A percentile compares a stretch with the other conserved stretches of the same genome.
Evolutionary conservation across 2,888 invertebrate genomes (phyloP).

Genomic region (Asteroscopus sphinx): DNA sequence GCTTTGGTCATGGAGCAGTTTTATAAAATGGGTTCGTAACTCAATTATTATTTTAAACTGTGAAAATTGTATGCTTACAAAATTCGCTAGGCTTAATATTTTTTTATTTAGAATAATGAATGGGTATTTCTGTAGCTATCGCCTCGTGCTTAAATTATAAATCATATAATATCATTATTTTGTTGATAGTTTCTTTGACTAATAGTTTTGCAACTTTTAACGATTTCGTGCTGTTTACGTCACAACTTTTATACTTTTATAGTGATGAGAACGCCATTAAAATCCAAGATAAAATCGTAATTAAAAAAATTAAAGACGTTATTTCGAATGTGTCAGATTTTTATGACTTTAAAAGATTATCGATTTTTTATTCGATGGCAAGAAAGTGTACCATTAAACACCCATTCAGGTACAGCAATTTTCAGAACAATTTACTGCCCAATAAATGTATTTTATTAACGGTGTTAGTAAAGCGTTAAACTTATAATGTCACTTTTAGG

Average conservation of each 20-base stretch:
- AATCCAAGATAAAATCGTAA: not conserved
- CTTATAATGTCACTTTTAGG: constrained; percentile 62
- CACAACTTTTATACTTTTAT: too few species aligned
- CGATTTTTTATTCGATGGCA: constrained; percentile 22
- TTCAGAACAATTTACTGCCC: constrained; percentile 67
- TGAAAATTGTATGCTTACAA: not conserved
- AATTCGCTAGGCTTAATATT: not conserved
- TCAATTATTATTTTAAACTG: too few species aligned
- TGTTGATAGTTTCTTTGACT: too few species aligned
- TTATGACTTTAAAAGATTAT: constrained; percentile 5
- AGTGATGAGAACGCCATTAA: not conserved
- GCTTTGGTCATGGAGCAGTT: too few species aligned
- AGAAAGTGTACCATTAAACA: constrained; percentile 38
- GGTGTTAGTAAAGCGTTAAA: constrained; percentile 58
- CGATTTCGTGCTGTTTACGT: too few species aligned
- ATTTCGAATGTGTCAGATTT: constrained; percentile 4
- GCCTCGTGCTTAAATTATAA: too few species aligned
- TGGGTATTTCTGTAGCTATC: too few species aligned
- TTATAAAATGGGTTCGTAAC: too few species aligned
- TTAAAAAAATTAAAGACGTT: not conserved
- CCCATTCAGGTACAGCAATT: constrained; percentile 51
- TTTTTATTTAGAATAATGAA: too few species aligned
- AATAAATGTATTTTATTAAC: constrained; percentile 68
- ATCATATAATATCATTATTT: too few species aligned
- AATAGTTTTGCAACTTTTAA: too few species aligned